These are phyloP conservation scores for Zingel zingel DNA, from an alignment of 2,113 vertebrate genomes.

Conservation along the genomic window DNA sequence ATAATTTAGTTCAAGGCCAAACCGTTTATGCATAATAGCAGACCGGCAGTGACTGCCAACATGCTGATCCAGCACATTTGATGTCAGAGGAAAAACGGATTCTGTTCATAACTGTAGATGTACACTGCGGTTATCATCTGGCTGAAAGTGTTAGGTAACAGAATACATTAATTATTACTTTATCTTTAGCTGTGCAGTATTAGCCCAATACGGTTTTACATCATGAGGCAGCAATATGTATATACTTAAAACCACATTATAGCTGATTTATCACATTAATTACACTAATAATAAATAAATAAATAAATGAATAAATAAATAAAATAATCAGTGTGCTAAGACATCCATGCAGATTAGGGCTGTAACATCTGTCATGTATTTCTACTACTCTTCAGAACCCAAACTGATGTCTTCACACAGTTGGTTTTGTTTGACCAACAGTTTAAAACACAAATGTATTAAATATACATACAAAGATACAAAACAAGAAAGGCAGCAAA, in stretches of 20 bases:
- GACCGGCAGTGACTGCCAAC: constrained; percentile 49
- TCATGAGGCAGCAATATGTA: not conserved
- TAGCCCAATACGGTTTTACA: not conserved
- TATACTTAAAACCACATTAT: not conserved
- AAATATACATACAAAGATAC: not conserved
- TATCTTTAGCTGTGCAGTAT: not conserved
- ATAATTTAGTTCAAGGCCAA: constrained; percentile 61
- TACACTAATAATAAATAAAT: not conserved
- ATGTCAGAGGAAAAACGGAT: constrained; percentile 19
- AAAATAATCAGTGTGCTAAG: not conserved
- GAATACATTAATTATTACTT: not conserved
- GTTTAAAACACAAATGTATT: not conserved
- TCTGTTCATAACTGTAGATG: constrained; percentile 5
- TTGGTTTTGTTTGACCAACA: not conserved
- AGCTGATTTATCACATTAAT: not conserved
- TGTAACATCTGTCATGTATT: not conserved
- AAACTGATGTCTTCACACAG: not conserved
- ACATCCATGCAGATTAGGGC: not conserved
- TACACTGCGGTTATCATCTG: constrained; percentile 4
- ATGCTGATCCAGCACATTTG: constrained; percentile 49
- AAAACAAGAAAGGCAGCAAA: not conserved
- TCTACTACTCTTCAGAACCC: not conserved
- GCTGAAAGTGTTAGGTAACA: not conserved
- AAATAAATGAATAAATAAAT: no score
- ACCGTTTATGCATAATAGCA: constrained; percentile 63